These are phyloP conservation scores for Neosalanx taihuensis DNA, from an alignment of 2,797 vertebrate species.

Conservation along the genomic window DNA sequence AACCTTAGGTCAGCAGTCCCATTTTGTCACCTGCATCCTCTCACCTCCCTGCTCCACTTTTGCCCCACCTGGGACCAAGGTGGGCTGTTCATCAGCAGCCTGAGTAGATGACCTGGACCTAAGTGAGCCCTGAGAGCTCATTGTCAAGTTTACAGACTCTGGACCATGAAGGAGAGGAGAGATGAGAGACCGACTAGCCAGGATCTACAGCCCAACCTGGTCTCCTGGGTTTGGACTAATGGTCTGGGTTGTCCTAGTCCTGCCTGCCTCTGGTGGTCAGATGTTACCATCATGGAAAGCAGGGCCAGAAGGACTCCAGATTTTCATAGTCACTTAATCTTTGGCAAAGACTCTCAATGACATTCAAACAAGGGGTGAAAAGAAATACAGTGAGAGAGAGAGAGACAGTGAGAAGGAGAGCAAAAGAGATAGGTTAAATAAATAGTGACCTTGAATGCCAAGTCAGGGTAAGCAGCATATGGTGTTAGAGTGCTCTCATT, in stretches of 20 bases:
- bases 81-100: slow-evolving; percentile 39
- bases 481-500: slow-evolving; percentile 77
- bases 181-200: slow-evolving; percentile 42
- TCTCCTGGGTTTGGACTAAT: slow-evolving; percentile 65
- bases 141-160: slow-evolving; percentile 51
- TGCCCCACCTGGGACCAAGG: slow-evolving; percentile 34
- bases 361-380: slow-evolving; percentile 65
- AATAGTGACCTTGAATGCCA: slow-evolving; percentile 66
- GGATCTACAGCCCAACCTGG: slow-evolving; percentile 47
- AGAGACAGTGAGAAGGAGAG: slow-evolving; percentile 27
- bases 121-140: too few relatives aligned
- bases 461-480: slow-evolving; percentile 69
- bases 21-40: slow-evolving; percentile 59
- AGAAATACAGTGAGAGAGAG: slow-evolving; percentile 53
- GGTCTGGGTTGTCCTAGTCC: slow-evolving; percentile 57
- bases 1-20: slow-evolving; percentile 54
- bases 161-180: slow-evolving; percentile 71
- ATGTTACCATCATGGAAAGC: slow-evolving; percentile 57
- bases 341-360: slow-evolving; percentile 78
- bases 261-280: slow-evolving; percentile 71
- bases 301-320: slow-evolving; percentile 57
- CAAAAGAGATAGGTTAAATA: slow-evolving; percentile 55
- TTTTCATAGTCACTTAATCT: slow-evolving; percentile 69
- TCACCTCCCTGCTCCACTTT: slow-evolving; percentile 54
- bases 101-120: slow-evolving; percentile 61